Conservation (phyloP, 2,888 invertebrate genomes). For the Harpalus rubripes region DNA sequence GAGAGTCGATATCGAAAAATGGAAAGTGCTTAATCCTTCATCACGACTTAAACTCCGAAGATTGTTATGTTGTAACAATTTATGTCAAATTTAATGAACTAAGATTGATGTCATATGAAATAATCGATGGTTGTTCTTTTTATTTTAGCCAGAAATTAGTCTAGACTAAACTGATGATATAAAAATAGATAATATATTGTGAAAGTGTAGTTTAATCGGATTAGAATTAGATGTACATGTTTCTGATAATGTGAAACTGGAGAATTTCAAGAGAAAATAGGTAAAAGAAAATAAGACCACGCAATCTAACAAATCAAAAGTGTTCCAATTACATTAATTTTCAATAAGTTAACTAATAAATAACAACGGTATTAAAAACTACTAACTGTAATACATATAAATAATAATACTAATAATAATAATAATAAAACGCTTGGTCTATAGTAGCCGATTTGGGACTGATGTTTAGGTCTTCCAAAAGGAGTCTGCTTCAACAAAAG, state of each 20-base stretch:
- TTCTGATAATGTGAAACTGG: slow-evolving; percentile 25
- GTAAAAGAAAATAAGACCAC: background rate
- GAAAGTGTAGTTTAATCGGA: slow-evolving; percentile 35
- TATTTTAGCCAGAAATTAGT: slow-evolving; percentile 1
- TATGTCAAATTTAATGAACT: slow-evolving; percentile 39
- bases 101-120: slow-evolving; percentile 47
- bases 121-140: slow-evolving; percentile 10
- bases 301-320: background rate
- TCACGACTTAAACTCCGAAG: slow-evolving; percentile 35
- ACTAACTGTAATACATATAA: too few relatives aligned
- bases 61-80: slow-evolving; percentile 39
- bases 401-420: too few relatives aligned
- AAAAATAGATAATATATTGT: slow-evolving; percentile 14
- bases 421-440: too few relatives aligned
- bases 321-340: background rate
- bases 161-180: background rate
- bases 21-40: slow-evolving; percentile 24
- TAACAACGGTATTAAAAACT: too few relatives aligned
- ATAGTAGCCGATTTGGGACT: too few relatives aligned
- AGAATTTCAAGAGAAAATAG: slow-evolving; percentile 5
- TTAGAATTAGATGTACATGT: slow-evolving; percentile 33
- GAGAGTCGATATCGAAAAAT: slow-evolving; percentile 30
- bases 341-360: too few relatives aligned
- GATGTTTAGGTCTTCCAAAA: too few relatives aligned
- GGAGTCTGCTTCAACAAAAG: too few relatives aligned